Conservation (phyloP, 2,113 vertebrate genomes). For the Urocynchramus pylzowi region DNA sequence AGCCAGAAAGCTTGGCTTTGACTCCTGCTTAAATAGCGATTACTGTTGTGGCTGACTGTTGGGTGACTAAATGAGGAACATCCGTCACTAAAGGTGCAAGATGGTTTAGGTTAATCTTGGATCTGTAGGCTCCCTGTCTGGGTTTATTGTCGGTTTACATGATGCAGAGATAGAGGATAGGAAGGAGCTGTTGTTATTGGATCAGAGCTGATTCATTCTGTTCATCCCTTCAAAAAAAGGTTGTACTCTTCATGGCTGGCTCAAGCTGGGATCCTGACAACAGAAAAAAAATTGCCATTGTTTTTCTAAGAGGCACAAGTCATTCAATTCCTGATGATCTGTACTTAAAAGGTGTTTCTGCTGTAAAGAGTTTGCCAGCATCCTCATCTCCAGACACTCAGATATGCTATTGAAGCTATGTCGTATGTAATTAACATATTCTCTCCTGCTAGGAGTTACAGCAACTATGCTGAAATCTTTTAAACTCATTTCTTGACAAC, state of each 20-base stretch:
- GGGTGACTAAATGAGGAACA: not conserved
- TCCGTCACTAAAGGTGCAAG: not conserved
- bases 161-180: not conserved
- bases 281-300: not conserved
- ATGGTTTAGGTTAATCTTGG: conserved; percentile 7
- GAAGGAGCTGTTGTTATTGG: not conserved
- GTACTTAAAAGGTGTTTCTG: not conserved
- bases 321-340: not conserved
- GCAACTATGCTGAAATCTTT: not conserved
- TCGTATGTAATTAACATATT: not conserved
- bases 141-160: not conserved
- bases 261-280: not conserved
- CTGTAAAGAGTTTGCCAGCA: not conserved
- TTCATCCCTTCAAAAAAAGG: not conserved
- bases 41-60: not conserved
- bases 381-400: not conserved
- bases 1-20: not conserved
- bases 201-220: not conserved
- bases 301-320: not conserved
- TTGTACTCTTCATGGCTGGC: not conserved
- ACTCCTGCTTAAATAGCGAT: not conserved
- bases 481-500: not conserved
- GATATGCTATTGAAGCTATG: not conserved
- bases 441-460: not conserved
- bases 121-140: not conserved